Base-by-base conservation (phyloP, 2,113 vertebrate species). In the Corythornis madagascariensis region DNA sequence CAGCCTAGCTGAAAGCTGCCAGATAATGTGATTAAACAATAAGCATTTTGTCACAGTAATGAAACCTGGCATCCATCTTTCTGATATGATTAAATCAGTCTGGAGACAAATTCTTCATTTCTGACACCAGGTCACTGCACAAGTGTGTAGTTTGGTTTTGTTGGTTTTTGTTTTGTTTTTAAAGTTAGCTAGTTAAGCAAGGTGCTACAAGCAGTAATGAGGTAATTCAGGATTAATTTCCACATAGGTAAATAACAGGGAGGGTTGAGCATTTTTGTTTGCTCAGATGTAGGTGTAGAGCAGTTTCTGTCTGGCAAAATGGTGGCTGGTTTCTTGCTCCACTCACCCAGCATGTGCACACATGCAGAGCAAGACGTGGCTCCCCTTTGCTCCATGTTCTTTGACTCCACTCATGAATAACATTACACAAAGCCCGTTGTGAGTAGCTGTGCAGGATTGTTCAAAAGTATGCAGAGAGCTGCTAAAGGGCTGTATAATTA, bases 1-100 rank as follows among this genome's bases (percentile, higher is more conserved):
- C 84, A 95, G 86, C 52, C 84, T 28, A 47, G 47, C 82, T 7
- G 10, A 70, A 77, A 78, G 66, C 92, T 73, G 84, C 25, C 4
- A 12, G 78, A 59, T 91, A 88, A 94, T 78, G 81, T 40, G 89
- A 94, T 96, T 96, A 92, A 92, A 80, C 84, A 89, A 89, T 85
- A 93, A 96, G 81, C 43, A 86, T 91, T 89, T 91, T 94, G 94
- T 96, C 84, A 83, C 48, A 10, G 52, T 95, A 91, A 95, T 93
- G 87, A 94, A 83, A 85, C 69, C 61, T 93, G 92, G 76, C 92
- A 96, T 53, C 53, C 79, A 10, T 92, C 95, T 81, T 96, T 95
- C 94, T 83, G 82, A 48, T 91, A 74, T 87, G 87, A 96, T 94
- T 94, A 96, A 95, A 94, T 89, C 89, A 64, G 59, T 74, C 78